Evolutionary conservation across 1,140 invertebrate genomes (phyloP), one percentile per base, ranked within the genome.

Genomic region (Sarcophaga peregrina): DNA sequence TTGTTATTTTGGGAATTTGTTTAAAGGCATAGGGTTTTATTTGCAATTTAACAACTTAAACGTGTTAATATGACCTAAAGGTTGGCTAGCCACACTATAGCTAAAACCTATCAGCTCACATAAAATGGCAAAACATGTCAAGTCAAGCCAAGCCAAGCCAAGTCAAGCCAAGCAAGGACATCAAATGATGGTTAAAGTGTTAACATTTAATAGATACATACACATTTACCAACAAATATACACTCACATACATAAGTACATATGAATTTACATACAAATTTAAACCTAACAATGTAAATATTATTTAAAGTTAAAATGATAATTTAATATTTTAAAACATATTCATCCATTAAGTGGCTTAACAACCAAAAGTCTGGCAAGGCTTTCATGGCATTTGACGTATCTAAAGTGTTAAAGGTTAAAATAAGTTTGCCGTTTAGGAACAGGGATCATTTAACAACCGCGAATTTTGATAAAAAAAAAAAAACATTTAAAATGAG

Each of bases 21-120:
- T 68, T 68, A 68, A 68, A 68, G 62, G 62, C n/a, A 10, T 52
- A 10, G 50, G 25, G 62, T 8, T 68, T 68, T 68, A 68, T 68
- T 68, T 68, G 62, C 75, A 78, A 78, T 47, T 78, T 50, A 78
- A 20, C 75, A 78, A 13, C 75, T 52, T 78, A 52, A 78, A 78
- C 48, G 75, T 78, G 75, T 11, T 50, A 48, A 76, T 76, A 76
- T 76, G 46, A n/a, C 74, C 74, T 76, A 50, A 78, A 52, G 75
- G 46, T 25, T 50, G 15, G 45, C 47, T 76, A n/a, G 46, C 6
- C 54, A 6, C n/a, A n/a, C 13, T 58, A 7, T 58, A n/a, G 54
- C 54, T n/a, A n/a, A 7, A 15, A 62, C 25, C 1, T 4, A 37
- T 37, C 25, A 37, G 25, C 25, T 37, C 25, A 37, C 25, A 37